Base-by-base conservation (phyloP, 1,140 invertebrate species). In the Steinernema khuongi region DNA sequence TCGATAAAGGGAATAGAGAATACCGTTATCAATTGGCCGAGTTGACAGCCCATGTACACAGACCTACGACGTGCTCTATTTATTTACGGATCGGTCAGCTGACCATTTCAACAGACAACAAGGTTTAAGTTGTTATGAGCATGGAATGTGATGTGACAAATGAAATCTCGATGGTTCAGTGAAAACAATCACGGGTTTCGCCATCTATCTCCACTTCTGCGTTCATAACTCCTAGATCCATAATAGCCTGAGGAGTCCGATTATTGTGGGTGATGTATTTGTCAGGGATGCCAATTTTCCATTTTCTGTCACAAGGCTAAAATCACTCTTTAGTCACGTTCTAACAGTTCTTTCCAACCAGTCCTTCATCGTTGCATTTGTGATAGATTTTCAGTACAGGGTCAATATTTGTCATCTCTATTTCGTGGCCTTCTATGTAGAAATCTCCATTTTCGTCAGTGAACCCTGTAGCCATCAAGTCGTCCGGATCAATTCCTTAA, bases 401-500 rank as follows among this genome's bases (percentile, higher is more conserved):
- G 68, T 71, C 70, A 2, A 71, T 71, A 30, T 32, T 33, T n/a
- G 70, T 71, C 41, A 70, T 4, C 26, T 71, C 70, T 60, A 41
- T 71, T 67, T 50, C 68, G n/a, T 71, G 36, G 11, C 70, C 70
- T 67, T 33, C 29, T 7, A 71, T 67, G 29, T 67, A 31, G 70
- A 71, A 71, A 7, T 71, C 68, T 22, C 70, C 70, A 67, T 71
- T 4, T 18, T 71, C 29, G 70, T 71, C 60, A 28, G 70, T 67
- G 31, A 32, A 31, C 11, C 66, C 44, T 4, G 7, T 11, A 4
- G 31, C 70, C 70, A 71, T 71, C 70, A 67, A 70, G 69, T 71
- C 70, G 68, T 71, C 70, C 18, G 70, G 70, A 69, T 71, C 70
- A 26, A 71, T 31, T 31, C 41, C 70, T 71, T 31, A 70, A 71